These are phyloP conservation scores for Odobenus rosmarus DNA, from an alignment of 2,113 vertebrate genomes.

Conservation along the genomic window DNA sequence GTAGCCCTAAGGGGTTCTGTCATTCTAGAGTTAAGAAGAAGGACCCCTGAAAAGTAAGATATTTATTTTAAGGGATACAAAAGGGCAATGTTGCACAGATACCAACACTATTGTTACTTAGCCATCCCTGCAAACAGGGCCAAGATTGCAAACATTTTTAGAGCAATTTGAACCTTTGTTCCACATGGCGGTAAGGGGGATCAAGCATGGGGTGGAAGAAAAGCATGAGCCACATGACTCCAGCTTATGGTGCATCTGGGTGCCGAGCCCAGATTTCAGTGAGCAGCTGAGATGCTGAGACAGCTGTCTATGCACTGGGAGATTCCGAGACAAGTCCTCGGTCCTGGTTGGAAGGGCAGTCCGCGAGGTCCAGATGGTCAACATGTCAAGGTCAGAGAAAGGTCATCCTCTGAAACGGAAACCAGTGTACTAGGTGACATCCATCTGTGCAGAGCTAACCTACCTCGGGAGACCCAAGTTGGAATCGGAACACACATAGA, in stretches of 20 bases:
- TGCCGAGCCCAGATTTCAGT: background rate
- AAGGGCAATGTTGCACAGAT: background rate
- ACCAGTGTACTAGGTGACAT: background rate
- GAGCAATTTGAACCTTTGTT: background rate
- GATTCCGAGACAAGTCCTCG: background rate
- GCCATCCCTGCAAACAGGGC: background rate
- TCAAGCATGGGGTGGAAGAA: background rate
- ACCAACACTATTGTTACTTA: background rate
- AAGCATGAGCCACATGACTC: rapidly evolving
- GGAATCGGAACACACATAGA: background rate
- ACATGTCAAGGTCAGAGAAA: background rate
- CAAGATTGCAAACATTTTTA: background rate
- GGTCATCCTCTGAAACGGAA: background rate
- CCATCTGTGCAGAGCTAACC: background rate
- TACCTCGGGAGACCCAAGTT: background rate
- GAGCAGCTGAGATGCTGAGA: background rate
- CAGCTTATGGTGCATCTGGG: rapidly evolving
- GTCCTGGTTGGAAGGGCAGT: background rate
- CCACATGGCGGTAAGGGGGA: rapidly evolving
- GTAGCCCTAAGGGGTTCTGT: background rate
- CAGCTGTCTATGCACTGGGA: background rate
- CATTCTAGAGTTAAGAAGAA: background rate
- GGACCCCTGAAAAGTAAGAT: background rate
- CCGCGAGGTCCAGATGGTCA: background rate
- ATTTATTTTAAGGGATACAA: background rate